These are phyloP conservation scores for Etheostoma spectabile DNA, from an alignment of 2,113 vertebrate species.

Conservation along the genomic window DNA sequence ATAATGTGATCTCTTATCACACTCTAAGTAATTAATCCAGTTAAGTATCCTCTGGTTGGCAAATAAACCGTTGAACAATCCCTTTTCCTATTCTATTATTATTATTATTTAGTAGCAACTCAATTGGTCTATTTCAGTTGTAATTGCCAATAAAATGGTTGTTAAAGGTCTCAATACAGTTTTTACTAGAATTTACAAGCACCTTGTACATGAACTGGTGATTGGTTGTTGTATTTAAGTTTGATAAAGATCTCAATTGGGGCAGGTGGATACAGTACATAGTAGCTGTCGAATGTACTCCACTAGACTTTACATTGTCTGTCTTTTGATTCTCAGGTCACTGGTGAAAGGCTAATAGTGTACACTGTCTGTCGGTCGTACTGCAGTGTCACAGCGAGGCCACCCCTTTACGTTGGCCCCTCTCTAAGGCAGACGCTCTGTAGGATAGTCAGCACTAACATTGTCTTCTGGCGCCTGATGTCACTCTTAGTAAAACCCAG, in stretches of 20 bases:
- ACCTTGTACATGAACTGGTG: background rate
- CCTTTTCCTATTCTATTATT: background rate
- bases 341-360: conserved; percentile 65
- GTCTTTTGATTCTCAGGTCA: conserved; percentile 24
- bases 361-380: conserved; percentile 20
- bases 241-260: background rate
- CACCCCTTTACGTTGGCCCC: conserved; percentile 70
- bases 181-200: background rate
- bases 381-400: conserved; percentile 25
- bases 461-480: conserved; percentile 80
- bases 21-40: background rate
- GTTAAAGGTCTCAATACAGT: background rate
- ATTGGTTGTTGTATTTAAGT: background rate
- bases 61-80: background rate
- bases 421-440: conserved; percentile 63
- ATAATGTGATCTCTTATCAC: background rate
- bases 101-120: too few relatives aligned
- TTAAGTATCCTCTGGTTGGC: background rate
- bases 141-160: background rate
- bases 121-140: background rate
- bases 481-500: conserved; percentile 75
- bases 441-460: conserved; percentile 82
- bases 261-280: conserved; percentile 23
- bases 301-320: conserved; percentile 49
- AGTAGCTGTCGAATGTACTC: conserved; percentile 13